Conservation (phyloP, 2,888 invertebrate genomes). For the Caenorhabditis sinica region DNA sequence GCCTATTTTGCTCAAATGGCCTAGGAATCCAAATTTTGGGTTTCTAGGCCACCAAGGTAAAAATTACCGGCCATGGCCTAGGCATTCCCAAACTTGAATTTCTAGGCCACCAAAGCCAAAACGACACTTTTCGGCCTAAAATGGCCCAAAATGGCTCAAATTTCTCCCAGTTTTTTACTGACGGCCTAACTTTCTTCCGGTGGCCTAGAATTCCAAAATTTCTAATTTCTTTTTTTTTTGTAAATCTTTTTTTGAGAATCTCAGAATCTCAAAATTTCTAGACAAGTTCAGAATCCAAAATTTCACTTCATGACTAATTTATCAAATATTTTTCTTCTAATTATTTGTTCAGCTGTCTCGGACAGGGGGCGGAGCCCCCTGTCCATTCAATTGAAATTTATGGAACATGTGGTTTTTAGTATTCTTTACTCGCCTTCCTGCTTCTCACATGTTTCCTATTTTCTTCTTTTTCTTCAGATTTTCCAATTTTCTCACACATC, state of each 20-base stretch:
- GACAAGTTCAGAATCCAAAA: background rate
- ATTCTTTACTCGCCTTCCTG: background rate
- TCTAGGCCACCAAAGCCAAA: too few relatives aligned
- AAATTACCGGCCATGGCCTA: too few relatives aligned
- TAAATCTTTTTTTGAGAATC: background rate
- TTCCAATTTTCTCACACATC: conserved; percentile 10
- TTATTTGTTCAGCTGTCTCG: background rate
- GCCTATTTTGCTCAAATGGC: too few relatives aligned
- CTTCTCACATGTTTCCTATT: too few relatives aligned
- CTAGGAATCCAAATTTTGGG: too few relatives aligned
- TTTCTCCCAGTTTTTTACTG: too few relatives aligned
- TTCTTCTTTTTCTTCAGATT: background rate
- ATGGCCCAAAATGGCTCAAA: too few relatives aligned
- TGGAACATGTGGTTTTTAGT: conserved; percentile 54
- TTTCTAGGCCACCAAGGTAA: too few relatives aligned
- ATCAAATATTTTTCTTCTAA: background rate
- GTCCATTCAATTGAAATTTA: too few relatives aligned
- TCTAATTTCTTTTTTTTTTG: background rate
- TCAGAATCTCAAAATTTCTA: background rate
- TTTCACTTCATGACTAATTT: background rate
- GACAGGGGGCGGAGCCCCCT: background rate
- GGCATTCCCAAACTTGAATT: too few relatives aligned
- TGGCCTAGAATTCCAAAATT: background rate
- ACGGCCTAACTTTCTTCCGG: too few relatives aligned
- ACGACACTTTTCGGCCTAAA: too few relatives aligned